Percentiles rank a stretch among this genome's conserved stretches.
These are phyloP conservation scores for Gobionotothen gibberifrons DNA, from an alignment of 2,797 vertebrate species.

Conservation along the genomic window DNA sequence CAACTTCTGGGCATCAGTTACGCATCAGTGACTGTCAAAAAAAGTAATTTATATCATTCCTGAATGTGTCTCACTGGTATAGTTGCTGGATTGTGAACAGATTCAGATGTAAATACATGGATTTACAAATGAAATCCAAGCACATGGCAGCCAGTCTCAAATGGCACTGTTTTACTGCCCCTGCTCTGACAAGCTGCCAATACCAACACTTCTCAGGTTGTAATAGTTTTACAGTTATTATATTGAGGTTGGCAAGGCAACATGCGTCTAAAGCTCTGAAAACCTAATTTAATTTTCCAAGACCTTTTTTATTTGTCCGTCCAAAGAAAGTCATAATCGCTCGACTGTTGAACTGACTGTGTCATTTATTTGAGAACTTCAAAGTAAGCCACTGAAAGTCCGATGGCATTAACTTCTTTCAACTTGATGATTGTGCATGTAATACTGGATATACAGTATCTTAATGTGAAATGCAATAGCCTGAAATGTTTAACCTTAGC, in stretches of 20 bases:
- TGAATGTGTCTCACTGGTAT: slow-evolving; percentile 48
- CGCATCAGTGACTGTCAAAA: slow-evolving; percentile 20
- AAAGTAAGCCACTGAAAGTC: slow-evolving; percentile 63
- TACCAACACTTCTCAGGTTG: slow-evolving; percentile 82
- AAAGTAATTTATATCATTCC: slow-evolving; percentile 38
- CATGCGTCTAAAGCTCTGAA: slow-evolving; percentile 67
- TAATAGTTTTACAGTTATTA: slow-evolving; percentile 84
- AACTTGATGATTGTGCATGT: slow-evolving; percentile 40
- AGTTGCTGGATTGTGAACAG: slow-evolving; percentile 56
- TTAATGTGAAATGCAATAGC: slow-evolving; percentile 6
- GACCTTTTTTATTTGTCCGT: slow-evolving; percentile 59
- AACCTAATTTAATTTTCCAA: slow-evolving; percentile 80
- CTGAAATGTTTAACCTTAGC: background rate
- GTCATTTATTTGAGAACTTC: slow-evolving; percentile 74
- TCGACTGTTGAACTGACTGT: slow-evolving; percentile 65
- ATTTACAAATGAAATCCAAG: slow-evolving; percentile 71
- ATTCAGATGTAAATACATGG: slow-evolving; percentile 48
- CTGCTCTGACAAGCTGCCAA: slow-evolving; percentile 75
- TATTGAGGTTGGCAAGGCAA: slow-evolving; percentile 78
- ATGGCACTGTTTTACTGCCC: slow-evolving; percentile 68
- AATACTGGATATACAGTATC: slow-evolving; percentile 19
- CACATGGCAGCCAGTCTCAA: slow-evolving; percentile 60
- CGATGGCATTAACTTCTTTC: slow-evolving; percentile 39
- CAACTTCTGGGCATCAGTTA: slow-evolving; percentile 45
- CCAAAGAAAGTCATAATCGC: slow-evolving; percentile 70